Evolutionary conservation across 2,113 vertebrate genomes (phyloP), one percentile per base, ranked within the genome.

Genomic region (Tragelaphus imberbis): DNA sequence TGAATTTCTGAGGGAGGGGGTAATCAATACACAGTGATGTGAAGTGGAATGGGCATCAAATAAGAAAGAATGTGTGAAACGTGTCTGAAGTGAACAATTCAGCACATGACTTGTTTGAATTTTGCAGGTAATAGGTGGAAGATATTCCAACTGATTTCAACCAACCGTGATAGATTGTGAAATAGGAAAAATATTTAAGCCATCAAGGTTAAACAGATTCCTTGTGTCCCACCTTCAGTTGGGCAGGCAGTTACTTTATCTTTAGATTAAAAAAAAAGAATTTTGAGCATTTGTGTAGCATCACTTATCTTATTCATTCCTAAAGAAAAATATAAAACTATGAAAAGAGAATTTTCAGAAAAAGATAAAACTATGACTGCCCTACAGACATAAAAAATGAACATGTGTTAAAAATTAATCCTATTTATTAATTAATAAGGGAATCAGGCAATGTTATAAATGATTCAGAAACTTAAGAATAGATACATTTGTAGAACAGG

Each of bases 21-120:
- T 95, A 77, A 95, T 97, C 96, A 95, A 90, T 96, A 94, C 51
- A 84, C 84, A 84, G 53, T 77, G 96, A 95, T 90, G 96, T 94
- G 86, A 96, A 95, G 61, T 95, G 68, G 53, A 96, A 95, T 84
- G 96, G 88, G 63, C 84, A 96, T 91, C 82, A 94, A 87, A 93
- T 95, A 93, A 91, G 56, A 97, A 97, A 65, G 79, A 87, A 80
- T 84, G 96, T 87, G 97, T 95, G 91, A 97, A 97, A 94, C 47
- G 61, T 81, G 61, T 81, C 95, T 94, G 91, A 95, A 75, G 77
- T 93, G 89, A 97, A 95, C 71, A 94, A 97, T 87, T 59, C 79
- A 88, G 58, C 84, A 58, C 88, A 91, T 25, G 36, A 92, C 58
- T 97, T 96, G 95, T 97, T 87, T 93, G 93, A 95, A 97, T 97